A percentile compares a stretch with the other conserved stretches of the same genome.
These are phyloP conservation scores for Chaetodon auriga DNA, from an alignment of 2,113 vertebrate species.

Conservation along the genomic window DNA sequence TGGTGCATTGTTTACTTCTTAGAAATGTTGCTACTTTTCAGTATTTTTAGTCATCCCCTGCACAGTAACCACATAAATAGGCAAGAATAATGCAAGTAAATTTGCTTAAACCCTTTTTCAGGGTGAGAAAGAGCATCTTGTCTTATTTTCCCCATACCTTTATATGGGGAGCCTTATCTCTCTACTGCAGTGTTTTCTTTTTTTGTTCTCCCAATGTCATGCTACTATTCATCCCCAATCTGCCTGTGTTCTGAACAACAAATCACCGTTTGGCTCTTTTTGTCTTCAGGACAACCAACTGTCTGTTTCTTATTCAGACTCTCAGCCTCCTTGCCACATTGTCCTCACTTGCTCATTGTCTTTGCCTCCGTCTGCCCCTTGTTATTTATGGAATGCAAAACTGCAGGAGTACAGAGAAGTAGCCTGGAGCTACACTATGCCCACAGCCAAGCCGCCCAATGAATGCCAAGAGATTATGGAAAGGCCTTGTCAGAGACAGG, in stretches of 20 bases:
- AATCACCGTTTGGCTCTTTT: constrained; percentile 80
- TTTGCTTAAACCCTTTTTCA: constrained; percentile 63
- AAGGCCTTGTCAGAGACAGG: constrained; percentile 54
- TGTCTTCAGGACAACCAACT: constrained; percentile 78
- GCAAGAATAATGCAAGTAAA: constrained; percentile 45
- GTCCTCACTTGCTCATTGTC: constrained; percentile 76
- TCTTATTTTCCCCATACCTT: constrained; percentile 65
- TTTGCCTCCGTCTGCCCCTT: constrained; percentile 68
- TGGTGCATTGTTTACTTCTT: background rate
- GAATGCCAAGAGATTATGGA: constrained; percentile 65
- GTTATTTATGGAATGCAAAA: constrained; percentile 77
- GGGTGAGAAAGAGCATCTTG: constrained; percentile 70
- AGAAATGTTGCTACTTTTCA: constrained; percentile 10
- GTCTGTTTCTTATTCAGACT: constrained; percentile 78
- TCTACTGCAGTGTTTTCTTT: constrained; percentile 71
- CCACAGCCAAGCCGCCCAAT: constrained; percentile 54
- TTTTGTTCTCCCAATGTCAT: constrained; percentile 82
- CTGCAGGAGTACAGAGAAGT: constrained; percentile 60
- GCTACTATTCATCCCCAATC: constrained; percentile 81
- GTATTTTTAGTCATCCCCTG: constrained; percentile 20
- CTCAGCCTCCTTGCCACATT: constrained; percentile 74
- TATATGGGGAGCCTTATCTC: constrained; percentile 75
- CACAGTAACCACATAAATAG: constrained; percentile 38
- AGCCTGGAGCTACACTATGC: constrained; percentile 58
- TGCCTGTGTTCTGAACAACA: constrained; percentile 79